These are phyloP conservation scores for Labeo calbasu DNA, from an alignment of 2,797 vertebrate genomes.

Conservation along the genomic window DNA sequence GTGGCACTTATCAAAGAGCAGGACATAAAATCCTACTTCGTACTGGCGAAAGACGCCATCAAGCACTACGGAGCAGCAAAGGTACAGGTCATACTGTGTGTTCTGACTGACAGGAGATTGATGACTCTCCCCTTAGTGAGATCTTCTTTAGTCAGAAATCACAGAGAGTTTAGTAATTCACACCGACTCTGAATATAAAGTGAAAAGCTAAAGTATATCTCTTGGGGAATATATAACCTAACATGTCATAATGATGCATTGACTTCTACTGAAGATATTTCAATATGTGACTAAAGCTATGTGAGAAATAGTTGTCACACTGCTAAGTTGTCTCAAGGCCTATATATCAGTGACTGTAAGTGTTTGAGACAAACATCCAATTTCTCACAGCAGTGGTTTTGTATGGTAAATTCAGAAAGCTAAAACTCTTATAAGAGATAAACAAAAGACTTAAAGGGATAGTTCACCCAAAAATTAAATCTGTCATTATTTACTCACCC, in stretches of 20 bases:
- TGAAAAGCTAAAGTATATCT: slow-evolving; percentile 30
- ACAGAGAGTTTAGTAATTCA: slow-evolving; percentile 46
- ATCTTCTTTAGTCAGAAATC: slow-evolving; percentile 50
- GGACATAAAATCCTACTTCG: slow-evolving; percentile 54
- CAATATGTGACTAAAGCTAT: slow-evolving; percentile 7
- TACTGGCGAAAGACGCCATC: slow-evolving; percentile 47
- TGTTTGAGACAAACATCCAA: slow-evolving; percentile 11
- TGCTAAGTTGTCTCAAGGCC: not conserved
- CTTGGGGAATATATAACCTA: slow-evolving; percentile 13
- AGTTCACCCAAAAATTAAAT: no score
- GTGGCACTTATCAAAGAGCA: slow-evolving; percentile 50
- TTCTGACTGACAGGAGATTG: slow-evolving; percentile 58
- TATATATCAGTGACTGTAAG: slow-evolving; percentile 12
- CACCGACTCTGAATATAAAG: slow-evolving; percentile 51
- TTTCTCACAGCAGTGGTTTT: not conserved
- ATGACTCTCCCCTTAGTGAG: slow-evolving; percentile 47
- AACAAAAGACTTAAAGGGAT: no score
- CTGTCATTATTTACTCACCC: no score
- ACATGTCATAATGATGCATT: slow-evolving; percentile 26
- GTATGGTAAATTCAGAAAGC: not conserved
- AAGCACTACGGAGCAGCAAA: slow-evolving; percentile 46
- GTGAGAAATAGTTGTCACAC: slow-evolving; percentile 13
- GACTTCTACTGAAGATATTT: slow-evolving; percentile 13
- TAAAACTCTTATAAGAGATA: no score
- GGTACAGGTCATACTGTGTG: slow-evolving; percentile 46